phyloP scores from a whole-genome alignment of 2,113 vertebrate genomes.

The Sprattus sprattus region DNA sequence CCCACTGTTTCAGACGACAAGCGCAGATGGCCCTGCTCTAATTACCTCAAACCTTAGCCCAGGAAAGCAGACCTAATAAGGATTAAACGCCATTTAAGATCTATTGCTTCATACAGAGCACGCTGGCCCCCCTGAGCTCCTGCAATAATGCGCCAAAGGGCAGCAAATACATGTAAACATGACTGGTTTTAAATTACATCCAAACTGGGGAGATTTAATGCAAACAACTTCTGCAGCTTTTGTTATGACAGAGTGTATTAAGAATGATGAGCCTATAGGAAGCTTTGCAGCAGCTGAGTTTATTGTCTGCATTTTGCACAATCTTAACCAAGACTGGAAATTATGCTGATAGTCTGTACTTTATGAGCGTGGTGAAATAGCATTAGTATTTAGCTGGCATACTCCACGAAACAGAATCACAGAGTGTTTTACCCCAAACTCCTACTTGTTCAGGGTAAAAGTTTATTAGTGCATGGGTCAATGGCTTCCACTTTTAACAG shows the following conservation, averaged over 20 bases:
- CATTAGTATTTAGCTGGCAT: background rate
- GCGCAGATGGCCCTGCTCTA: slow-evolving; percentile 51
- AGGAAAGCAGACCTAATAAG: slow-evolving; percentile 50
- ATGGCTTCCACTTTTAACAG: background rate
- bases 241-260: background rate
- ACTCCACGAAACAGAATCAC: background rate
- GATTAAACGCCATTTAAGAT: slow-evolving; percentile 47
- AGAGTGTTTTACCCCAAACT: background rate
- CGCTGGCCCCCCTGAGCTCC: background rate
- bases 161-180: background rate
- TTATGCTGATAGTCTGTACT: background rate
- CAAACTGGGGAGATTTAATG: background rate
- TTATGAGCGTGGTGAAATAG: no score
- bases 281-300: background rate
- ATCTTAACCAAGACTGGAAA: background rate
- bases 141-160: background rate
- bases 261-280: background rate
- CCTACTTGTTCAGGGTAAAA: background rate
- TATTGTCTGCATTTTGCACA: background rate
- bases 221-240: background rate
- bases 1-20: slow-evolving; percentile 3
- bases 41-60: slow-evolving; percentile 42
- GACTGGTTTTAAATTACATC: background rate
- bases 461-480: background rate
- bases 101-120: slow-evolving; percentile 25